Evolutionary conservation across 1,140 invertebrate species (phyloP).

Genomic region (Epicauta chinensis): DNA sequence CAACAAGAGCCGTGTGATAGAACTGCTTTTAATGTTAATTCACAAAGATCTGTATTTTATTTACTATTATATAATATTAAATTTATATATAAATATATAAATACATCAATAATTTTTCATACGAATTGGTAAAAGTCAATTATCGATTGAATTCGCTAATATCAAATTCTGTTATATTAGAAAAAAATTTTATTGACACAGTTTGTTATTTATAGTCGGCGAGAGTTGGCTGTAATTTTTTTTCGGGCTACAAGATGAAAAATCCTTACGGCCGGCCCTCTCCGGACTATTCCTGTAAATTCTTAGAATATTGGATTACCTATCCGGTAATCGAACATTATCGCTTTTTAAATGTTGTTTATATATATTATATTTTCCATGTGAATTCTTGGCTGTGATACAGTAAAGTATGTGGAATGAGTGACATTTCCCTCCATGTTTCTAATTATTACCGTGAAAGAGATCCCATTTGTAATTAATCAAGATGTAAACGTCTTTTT

Average conservation of each 20-base stretch:
- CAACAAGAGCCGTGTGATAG: slow-evolving; percentile 41
- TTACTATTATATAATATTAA: slow-evolving; percentile 20
- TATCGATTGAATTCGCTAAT: neutral
- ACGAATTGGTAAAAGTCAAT: too few species aligned
- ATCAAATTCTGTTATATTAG: too few species aligned
- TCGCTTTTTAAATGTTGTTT: slow-evolving; percentile 35
- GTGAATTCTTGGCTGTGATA: slow-evolving; percentile 46
- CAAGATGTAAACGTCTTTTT: too few species aligned
- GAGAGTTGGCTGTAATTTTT: too few species aligned
- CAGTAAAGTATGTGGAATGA: slow-evolving; percentile 43
- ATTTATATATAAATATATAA: too few species aligned
- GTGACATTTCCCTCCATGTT: slow-evolving; percentile 39
- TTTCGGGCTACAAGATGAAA: too few species aligned
- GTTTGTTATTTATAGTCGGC: too few species aligned
- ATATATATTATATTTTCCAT: slow-evolving; percentile 34
- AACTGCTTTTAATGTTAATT: slow-evolving; percentile 41
- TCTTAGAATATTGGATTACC: slow-evolving; percentile 20
- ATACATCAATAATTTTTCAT: too few species aligned
- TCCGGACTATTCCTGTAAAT: slow-evolving; percentile 27
- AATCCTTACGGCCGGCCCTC: too few species aligned
- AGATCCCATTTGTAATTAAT: too few species aligned
- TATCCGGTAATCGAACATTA: slow-evolving; percentile 6
- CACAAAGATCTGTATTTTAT: slow-evolving; percentile 43
- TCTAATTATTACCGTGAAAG: slow-evolving; percentile 5
- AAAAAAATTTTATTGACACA: too few species aligned